Conservation (phyloP, 2,888 invertebrate species). For the Eupeodes luniger region DNA sequence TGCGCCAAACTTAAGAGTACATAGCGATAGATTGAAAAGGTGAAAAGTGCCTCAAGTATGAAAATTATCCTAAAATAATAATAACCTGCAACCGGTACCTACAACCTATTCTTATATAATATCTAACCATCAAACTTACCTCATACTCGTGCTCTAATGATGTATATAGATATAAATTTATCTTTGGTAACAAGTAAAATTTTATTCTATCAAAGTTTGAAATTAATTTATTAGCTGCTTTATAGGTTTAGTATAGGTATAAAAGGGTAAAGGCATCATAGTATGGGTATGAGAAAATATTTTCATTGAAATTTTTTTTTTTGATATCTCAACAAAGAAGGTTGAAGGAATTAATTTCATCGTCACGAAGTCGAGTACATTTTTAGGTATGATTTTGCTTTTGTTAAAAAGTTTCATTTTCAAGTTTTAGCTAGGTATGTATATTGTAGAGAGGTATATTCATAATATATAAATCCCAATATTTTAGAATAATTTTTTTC, state of each 20-base stretch:
- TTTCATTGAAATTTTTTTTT: not conserved
- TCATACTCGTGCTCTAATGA: not conserved
- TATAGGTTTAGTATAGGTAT: not conserved
- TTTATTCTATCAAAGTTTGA: conserved; percentile 5
- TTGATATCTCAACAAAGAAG: not conserved
- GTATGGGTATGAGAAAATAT: conserved; percentile 4
- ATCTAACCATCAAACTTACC: not conserved
- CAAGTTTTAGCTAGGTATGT: not conserved
- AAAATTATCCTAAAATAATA: conserved; percentile 22
- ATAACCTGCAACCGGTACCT: not conserved
- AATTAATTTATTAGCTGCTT: conserved; percentile 5
- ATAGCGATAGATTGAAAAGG: not conserved
- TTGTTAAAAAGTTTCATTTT: not conserved
- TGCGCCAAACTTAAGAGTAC: not conserved
- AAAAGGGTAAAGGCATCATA: too few species aligned
- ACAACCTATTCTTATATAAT: not conserved
- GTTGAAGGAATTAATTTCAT: not conserved
- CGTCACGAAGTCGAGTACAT: too few species aligned
- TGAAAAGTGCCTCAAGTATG: not conserved
- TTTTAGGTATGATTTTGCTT: not conserved
- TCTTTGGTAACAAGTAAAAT: conserved; percentile 2
- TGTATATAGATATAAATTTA: not conserved
- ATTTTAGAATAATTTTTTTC: too few species aligned
- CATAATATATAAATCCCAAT: too few species aligned
- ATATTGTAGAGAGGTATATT: not conserved